These are phyloP conservation scores for Melipona beecheii DNA, from an alignment of 2,888 invertebrate species.

Conservation along the genomic window DNA sequence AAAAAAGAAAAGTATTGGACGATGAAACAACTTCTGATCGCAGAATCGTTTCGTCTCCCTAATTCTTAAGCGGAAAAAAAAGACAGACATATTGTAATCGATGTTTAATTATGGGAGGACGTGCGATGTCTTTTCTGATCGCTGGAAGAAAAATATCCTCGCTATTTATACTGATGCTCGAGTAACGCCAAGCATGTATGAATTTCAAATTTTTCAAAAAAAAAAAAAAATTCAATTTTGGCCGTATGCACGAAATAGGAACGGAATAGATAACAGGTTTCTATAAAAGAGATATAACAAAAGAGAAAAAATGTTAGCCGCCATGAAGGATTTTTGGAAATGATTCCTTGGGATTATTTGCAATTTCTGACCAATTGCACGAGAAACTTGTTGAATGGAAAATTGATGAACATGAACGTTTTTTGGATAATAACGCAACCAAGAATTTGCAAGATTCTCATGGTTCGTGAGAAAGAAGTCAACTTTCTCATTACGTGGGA, in stretches of 20 bases:
- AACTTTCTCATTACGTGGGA: conserved; percentile 62
- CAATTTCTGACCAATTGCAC: background rate
- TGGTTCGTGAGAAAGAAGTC: conserved; percentile 51
- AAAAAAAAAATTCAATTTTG: conserved; percentile 4
- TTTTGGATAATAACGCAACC: conserved; percentile 48
- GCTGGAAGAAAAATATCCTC: conserved; percentile 30
- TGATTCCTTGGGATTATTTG: conserved; percentile 20
- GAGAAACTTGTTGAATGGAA: conserved; percentile 34
- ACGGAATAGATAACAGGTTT: conserved; percentile 6
- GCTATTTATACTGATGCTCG: conserved; percentile 11
- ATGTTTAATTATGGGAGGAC: conserved; percentile 28
- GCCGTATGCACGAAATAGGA: background rate
- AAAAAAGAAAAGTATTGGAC: background rate
- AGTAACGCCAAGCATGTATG: background rate
- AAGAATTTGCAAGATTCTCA: conserved; percentile 45
- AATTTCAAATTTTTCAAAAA: conserved; percentile 14
- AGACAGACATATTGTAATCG: conserved; percentile 14
- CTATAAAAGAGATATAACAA: conserved; percentile 1
- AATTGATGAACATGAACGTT: conserved; percentile 47
- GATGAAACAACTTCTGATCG: conserved; percentile 8
- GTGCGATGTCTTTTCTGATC: conserved; percentile 28
- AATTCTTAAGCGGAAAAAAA: conserved; percentile 24
- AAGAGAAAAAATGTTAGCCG: conserved; percentile 16
- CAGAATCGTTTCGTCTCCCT: conserved; percentile 21
- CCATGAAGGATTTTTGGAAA: conserved; percentile 25